Base-by-base conservation (phyloP, 1,140 invertebrate species). In the Dinothrombium tinctorium region DNA sequence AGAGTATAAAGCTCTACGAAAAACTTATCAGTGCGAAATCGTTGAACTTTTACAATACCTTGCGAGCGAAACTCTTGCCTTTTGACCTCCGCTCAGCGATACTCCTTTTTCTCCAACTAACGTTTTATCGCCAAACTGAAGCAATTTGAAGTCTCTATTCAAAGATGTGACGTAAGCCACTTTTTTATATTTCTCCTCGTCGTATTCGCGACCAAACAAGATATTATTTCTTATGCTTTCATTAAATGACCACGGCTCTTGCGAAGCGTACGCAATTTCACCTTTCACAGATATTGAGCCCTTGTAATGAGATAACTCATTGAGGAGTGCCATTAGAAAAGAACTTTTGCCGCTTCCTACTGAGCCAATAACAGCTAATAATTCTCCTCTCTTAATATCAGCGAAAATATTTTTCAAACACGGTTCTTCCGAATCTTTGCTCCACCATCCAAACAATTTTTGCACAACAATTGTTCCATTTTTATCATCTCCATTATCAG, bases 51-150 rank as follows among this genome's bases (percentile, higher is more conserved):
- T n/a, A n/a, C 20, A 22, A 32, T 20, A 36, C 33, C 33, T 44
- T 2, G 55, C 55, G 17, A 56, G 35, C 22, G 47, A 51, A 4
- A 56, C 49, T 36, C 55, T 38, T 41, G 57, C 55, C 42, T 56
- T 56, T 36, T 56, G 55, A 22, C 55, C 92, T 36, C 92, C 92
- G 38, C 81, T 89, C 42, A 98, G 63, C 62, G 94, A 96, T 47
- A 95, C 89, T 37, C 78, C 78, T 60, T 87, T 84, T 62, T 89
- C 82, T 42, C 82, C 83, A 47, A 87, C 87, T 65, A 87, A 82
- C 0, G 82, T 89, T 51, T 73, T 67, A 62, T 90, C 83, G 2
- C 81, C 80, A 2, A 73, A 61, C 8, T 20, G 33, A 37, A 46
- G 38, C n/a, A 43, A 20, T 25, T 31, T 32, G 12, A 47, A 5